Evolutionary conservation across 2,113 vertebrate species (phyloP).

Genomic region (Mobula birostris): DNA sequence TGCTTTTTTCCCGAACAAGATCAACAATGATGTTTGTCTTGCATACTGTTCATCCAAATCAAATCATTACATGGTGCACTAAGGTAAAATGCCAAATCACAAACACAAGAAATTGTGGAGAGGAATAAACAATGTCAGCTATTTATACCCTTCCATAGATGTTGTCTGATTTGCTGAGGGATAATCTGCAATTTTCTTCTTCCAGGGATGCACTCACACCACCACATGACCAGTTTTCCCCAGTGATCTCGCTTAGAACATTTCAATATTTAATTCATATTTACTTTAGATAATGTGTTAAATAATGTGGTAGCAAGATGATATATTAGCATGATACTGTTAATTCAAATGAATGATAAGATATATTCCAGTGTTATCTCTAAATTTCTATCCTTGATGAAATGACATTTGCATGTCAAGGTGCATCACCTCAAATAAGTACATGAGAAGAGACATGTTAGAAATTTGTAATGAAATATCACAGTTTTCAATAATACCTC

Average conservation of each 20-base stretch:
- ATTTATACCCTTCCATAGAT: too few species aligned
- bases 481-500: neutral
- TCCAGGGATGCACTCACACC: neutral
- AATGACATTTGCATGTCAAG: neutral
- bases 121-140: too few species aligned
- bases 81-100: too few species aligned
- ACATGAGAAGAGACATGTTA: too few species aligned
- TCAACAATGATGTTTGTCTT: too few species aligned
- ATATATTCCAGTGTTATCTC: neutral
- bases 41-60: too few species aligned
- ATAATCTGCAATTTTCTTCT: neutral
- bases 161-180: too few species aligned
- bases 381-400: neutral
- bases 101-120: too few species aligned
- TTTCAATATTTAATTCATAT: neutral
- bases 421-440: neutral
- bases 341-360: neutral
- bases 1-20: too few species aligned
- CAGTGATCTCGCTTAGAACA: neutral
- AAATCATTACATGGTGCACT: too few species aligned
- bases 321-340: neutral
- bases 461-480: too few species aligned
- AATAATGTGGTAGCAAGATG: neutral
- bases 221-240: neutral
- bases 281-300: neutral